Base-by-base conservation (phyloP, 2,113 vertebrate species). In the Heterocephalus glaber region DNA sequence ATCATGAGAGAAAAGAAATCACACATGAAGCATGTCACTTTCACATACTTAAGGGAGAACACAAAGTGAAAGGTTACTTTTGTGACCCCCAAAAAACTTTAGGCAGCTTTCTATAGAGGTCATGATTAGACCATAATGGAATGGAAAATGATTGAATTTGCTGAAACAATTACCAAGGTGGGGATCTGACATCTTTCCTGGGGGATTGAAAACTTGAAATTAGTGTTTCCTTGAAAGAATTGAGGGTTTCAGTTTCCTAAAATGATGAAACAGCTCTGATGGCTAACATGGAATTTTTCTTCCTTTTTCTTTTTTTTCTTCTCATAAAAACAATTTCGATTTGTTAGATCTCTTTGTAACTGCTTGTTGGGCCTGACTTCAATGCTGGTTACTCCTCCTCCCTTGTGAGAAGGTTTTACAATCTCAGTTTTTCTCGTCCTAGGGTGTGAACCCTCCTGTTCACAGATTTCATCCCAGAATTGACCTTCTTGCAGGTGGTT, bases 151-250 rank as follows among this genome's bases (percentile, higher is more conserved):
- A 86, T 74, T 35, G 38, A 85, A 86, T 92, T 94, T 95, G 90
- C 83, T 52, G 84, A 28, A 38, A 87, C 84, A 92, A 35, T 52
- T 47, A 65, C 49, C 89, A 77, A 86, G 58, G 72, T 0, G 1
- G 89, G 66, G 72, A 70, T 97, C 95, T 96, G 95, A 94, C 95
- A 96, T 97, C 52, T 38, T 95, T 44, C 26, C 92, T 90, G 3
- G 83, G 65, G 93, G 77, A 96, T 96, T 80, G 60, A 97, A 96
- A 95, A 90, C 87, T 80, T 88, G 82, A 91, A 95, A 86, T 87
- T 96, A 93, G 4, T 60, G 24, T 95, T 96, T 96, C 94, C 66
- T 80, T 92, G 90, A 90, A 79, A 20, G 30, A 35, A 66, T 33
- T 30, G 33, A 94, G n/a, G 24, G 90, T 94, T 92, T 90, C 85